phyloP scores from a whole-genome alignment of 2,797 vertebrate species.

The Melanotaenia boesemani region DNA sequence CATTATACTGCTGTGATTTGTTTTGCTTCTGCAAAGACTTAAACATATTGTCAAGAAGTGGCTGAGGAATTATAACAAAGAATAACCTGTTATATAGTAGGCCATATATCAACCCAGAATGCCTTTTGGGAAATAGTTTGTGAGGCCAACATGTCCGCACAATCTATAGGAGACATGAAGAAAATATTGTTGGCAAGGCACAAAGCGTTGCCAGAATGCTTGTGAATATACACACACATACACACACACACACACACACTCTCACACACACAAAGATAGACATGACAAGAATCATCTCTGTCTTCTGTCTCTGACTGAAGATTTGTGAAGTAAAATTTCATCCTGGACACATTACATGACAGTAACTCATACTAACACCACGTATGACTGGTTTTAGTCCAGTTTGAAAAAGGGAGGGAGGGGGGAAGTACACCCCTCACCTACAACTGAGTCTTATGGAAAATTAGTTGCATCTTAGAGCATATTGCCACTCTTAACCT shows the following conservation, averaged over 20 bases:
- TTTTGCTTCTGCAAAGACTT: conserved; percentile 40
- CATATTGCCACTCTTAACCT: background rate
- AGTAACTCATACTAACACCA: conserved; percentile 1
- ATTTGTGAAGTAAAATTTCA: conserved; percentile 29
- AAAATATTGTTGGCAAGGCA: conserved; percentile 14
- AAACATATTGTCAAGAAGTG: conserved; percentile 45
- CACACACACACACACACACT: background rate
- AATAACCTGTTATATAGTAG: conserved; percentile 35
- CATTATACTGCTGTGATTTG: conserved; percentile 66
- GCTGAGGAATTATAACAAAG: conserved; percentile 46
- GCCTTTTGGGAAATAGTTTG: conserved; percentile 20
- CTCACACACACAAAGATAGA: background rate
- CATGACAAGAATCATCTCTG: conserved; percentile 16
- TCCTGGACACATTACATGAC: background rate
- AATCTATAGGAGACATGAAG: conserved; percentile 29
- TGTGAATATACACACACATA: too few relatives aligned
- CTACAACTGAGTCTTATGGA: background rate
- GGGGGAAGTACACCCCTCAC: background rate
- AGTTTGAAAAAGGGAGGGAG: background rate
- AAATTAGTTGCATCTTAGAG: background rate
- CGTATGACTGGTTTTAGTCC: background rate
- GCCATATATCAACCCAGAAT: conserved; percentile 31
- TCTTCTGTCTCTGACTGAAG: conserved; percentile 2
- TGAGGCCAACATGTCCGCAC: conserved; percentile 13
- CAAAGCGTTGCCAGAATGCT: conserved; percentile 31